These are phyloP conservation scores for Acronicta leporina DNA, from an alignment of 2,888 invertebrate genomes.

Conservation along the genomic window DNA sequence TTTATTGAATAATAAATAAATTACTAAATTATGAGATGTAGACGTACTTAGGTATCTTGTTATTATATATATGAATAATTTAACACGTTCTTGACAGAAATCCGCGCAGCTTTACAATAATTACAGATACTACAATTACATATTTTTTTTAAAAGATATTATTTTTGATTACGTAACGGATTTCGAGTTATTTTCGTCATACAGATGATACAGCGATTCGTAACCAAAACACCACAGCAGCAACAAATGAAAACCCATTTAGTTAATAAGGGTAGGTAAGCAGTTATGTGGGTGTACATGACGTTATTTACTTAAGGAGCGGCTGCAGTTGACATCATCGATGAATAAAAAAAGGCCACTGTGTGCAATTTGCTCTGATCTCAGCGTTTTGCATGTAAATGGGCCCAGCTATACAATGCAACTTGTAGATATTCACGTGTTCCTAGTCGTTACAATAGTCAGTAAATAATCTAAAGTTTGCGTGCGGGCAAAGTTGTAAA, in stretches of 20 bases:
- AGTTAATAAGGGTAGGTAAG: constrained; percentile 69
- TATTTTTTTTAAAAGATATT: too few relatives aligned
- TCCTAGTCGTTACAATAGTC: constrained; percentile 12
- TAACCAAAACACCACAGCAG: background rate
- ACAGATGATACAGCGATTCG: too few relatives aligned
- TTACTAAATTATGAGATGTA: too few relatives aligned
- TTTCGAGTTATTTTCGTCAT: too few relatives aligned
- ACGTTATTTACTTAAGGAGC: constrained; percentile 60
- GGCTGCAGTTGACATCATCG: constrained; percentile 70
- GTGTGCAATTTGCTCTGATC: constrained; percentile 37
- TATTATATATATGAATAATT: too few relatives aligned
- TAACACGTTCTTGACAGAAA: too few relatives aligned
- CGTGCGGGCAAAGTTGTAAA: constrained; percentile 16
- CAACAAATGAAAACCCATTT: constrained; percentile 32
- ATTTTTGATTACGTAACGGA: too few relatives aligned
- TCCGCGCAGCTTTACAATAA: too few relatives aligned
- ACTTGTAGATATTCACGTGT: background rate
- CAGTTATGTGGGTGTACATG: constrained; percentile 60
- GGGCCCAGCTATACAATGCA: background rate
- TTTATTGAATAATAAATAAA: too few relatives aligned
- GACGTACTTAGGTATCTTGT: too few relatives aligned
- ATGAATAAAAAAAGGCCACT: constrained; percentile 60
- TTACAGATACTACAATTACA: too few relatives aligned
- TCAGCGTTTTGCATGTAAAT: constrained; percentile 49
- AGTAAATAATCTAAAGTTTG: constrained; percentile 27